Evolutionary conservation across 2,888 invertebrate genomes (phyloP).

Genomic region (Eledone cirrhosa): DNA sequence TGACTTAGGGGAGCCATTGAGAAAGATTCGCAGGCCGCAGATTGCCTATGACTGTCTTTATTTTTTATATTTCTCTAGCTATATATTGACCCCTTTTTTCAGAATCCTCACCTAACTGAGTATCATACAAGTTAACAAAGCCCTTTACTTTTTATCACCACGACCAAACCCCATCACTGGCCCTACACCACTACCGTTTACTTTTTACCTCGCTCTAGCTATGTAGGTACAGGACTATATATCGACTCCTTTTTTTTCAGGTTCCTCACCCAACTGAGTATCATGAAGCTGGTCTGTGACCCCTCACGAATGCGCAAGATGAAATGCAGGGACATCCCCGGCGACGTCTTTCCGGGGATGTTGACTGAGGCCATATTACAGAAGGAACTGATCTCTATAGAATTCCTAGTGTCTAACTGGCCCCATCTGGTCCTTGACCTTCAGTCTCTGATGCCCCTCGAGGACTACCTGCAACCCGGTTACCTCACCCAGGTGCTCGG

Average conservation of each 20-base stretch:
- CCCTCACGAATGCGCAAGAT: conserved; percentile 39
- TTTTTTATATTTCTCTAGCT: no score
- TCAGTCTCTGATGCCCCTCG: conserved; percentile 50
- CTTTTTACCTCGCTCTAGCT: no score
- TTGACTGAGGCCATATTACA: conserved; percentile 58
- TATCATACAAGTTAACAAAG: no score
- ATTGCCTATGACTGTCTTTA: no score
- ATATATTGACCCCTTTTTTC: no score
- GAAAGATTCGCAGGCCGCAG: no score
- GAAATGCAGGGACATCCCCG: conserved; percentile 42
- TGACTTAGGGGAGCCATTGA: no score
- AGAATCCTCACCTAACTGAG: no score
- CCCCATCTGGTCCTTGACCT: conserved; percentile 49
- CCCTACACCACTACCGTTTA: no score
- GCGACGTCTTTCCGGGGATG: conserved; percentile 52
- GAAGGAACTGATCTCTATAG: conserved; percentile 50
- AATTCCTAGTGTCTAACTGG: conserved; percentile 58
- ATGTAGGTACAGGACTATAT: no score
- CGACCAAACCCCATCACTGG: no score
- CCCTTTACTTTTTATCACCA: no score
- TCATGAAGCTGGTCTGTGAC: conserved; percentile 46
- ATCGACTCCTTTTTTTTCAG: conserved; percentile 44
- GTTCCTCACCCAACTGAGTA: conserved; percentile 47
- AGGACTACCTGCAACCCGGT: conserved; percentile 49
- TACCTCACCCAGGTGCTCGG: conserved; percentile 50